Evolutionary conservation across 2,888 invertebrate genomes (phyloP), one percentile per base, ranked within the genome.

Genomic region (Scaptomyza flava): DNA sequence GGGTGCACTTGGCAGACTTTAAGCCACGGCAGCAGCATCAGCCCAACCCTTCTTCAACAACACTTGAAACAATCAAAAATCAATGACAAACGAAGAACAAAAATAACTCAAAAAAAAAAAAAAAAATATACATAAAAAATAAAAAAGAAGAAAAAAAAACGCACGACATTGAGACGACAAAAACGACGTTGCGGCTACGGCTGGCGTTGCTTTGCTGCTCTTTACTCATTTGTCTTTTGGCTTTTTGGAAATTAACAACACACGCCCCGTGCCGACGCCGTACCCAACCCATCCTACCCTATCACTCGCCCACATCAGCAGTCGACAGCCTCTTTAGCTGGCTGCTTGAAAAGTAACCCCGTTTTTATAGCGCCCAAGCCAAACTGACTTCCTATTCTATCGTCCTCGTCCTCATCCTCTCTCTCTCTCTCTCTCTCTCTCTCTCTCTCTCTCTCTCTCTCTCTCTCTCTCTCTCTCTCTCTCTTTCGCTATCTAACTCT

Each of bases 1-100:
- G 82, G 88, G 82, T 82, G 88, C 82, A 82, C 88, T 88, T 82
- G 83, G 68, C 70, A 81, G 79, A 81, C 81, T 83, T 68, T 62
- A 68, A 67, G 61, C 51, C 20, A 27, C 34, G 41, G 61, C 34
- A 38, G 6, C 60, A n/a, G 36, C 36, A n/a, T 3, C 36, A 60
- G n/a, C 56, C 60, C 74, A 48, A 34, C 53, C 57, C 56, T 14
- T 43, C 20, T 42, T 7, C 17, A 43, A 59, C 86, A 68, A 73
- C 88, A 87, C 82, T 82, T 82, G 86, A 86, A 82, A 82, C 88
- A 82, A 88, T 82, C 82, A 86, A 88, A 82, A 82, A 82, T 82
- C 82, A 82, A 82, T 82, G 82, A 85, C 72, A 86, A 76, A 59
- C 48, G 42, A 61, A 71, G 30, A 43, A 48, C 34, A 50, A 6